Conservation (phyloP, 1,140 invertebrate genomes). For the Meloidogyne floridensis region DNA sequence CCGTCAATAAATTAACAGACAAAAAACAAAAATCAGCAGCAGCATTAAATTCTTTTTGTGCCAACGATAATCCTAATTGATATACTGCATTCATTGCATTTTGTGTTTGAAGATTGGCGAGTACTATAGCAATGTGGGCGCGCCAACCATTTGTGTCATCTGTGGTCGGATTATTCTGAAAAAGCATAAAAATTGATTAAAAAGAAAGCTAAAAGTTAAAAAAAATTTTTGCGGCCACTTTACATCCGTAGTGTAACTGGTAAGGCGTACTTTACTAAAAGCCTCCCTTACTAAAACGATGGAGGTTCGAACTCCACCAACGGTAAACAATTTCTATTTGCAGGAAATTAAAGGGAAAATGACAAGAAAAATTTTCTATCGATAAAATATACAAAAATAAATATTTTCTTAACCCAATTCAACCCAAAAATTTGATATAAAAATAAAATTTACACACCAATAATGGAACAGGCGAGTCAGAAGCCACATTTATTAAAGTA, state of each 20-base stretch:
- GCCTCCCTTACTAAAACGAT: too few relatives aligned
- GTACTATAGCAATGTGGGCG: slow-evolving; percentile 53
- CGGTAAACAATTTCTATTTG: too few relatives aligned
- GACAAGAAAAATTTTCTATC: too few relatives aligned
- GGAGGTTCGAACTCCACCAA: too few relatives aligned
- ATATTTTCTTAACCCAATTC: not conserved
- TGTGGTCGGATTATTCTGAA: slow-evolving; percentile 37
- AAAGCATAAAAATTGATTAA: not conserved
- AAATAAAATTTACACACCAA: slow-evolving; percentile 29
- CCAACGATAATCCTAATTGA: slow-evolving; percentile 51
- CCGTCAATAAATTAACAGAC: slow-evolving; percentile 52
- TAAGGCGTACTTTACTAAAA: too few relatives aligned
- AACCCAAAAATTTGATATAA: too few relatives aligned
- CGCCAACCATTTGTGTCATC: slow-evolving; percentile 50
- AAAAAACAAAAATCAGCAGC: slow-evolving; percentile 58
- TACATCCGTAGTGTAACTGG: too few relatives aligned
- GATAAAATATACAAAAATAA: too few relatives aligned
- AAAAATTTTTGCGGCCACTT: not conserved
- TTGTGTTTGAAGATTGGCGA: slow-evolving; percentile 52
- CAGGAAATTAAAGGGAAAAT: too few relatives aligned
- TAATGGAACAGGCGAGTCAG: slow-evolving; percentile 47
- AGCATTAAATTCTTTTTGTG: slow-evolving; percentile 52
- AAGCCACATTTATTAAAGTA: slow-evolving; percentile 53
- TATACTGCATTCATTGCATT: slow-evolving; percentile 53
- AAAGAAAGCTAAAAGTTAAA: not conserved